Conservation (phyloP, 2,888 invertebrate species). For the Anorthoa munda region DNA sequence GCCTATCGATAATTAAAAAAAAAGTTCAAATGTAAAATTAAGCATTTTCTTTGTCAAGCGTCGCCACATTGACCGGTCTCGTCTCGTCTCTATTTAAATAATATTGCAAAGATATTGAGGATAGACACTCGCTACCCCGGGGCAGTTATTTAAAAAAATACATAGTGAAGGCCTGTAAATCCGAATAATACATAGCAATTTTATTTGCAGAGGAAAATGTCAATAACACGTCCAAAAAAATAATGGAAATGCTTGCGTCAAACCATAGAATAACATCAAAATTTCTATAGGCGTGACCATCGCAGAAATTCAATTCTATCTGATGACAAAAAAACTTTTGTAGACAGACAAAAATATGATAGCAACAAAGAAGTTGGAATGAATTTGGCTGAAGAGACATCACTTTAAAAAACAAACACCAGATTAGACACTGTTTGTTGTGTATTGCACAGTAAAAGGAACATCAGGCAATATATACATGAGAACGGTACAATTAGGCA, state of each 20-base stretch:
- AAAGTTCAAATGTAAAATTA: too few relatives aligned
- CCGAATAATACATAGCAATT: too few relatives aligned
- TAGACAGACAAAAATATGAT: not conserved
- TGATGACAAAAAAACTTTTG: not conserved
- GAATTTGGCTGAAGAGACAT: not conserved
- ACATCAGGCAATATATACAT: not conserved
- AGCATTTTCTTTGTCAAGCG: too few relatives aligned
- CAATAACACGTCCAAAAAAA: not conserved
- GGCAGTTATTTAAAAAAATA: too few relatives aligned
- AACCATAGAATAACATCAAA: not conserved
- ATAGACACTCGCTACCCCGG: too few relatives aligned
- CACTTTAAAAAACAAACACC: not conserved
- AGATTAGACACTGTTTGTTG: not conserved
- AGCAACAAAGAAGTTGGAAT: not conserved
- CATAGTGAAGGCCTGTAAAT: not conserved
- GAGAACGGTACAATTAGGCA: not conserved
- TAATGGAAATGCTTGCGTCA: not conserved
- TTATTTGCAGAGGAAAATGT: conserved; percentile 4
- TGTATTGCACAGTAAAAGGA: too few relatives aligned
- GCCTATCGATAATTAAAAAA: too few relatives aligned
- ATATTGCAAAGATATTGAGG: too few relatives aligned
- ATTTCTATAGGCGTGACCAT: not conserved
- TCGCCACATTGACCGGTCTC: too few relatives aligned
- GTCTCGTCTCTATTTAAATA: too few relatives aligned
- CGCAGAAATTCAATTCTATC: not conserved